Percentiles rank a stretch among this genome's conserved stretches.
These are phyloP conservation scores for Saimiri boliviensis DNA, from an alignment of 2,113 vertebrate genomes.

Conservation along the genomic window DNA sequence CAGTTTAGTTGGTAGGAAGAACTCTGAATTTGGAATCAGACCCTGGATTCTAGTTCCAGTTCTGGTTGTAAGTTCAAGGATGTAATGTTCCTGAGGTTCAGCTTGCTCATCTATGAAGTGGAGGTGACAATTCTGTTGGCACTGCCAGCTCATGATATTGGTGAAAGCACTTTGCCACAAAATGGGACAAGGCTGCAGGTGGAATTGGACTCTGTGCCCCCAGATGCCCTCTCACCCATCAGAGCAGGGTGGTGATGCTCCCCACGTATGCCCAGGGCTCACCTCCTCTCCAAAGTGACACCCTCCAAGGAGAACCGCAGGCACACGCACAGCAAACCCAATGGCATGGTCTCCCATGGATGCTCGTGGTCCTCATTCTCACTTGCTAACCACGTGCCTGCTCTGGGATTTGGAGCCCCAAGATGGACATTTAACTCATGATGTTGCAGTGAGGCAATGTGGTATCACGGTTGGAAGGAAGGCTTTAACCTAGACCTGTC, in stretches of 20 bases:
- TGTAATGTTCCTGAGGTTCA: not conserved
- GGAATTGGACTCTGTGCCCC: not conserved
- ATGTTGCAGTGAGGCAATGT: not conserved
- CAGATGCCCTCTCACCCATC: not conserved
- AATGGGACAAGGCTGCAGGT: not conserved
- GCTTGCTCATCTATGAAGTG: not conserved
- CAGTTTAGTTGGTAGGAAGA: not conserved
- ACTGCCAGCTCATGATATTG: not conserved
- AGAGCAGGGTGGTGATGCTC: not conserved
- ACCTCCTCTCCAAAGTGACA: not conserved
- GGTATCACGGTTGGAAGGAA: accelerated
- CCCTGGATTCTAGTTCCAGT: not conserved
- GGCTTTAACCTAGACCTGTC: not conserved
- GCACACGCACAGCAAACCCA: not conserved
- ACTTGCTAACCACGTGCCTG: not conserved
- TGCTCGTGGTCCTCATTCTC: not conserved
- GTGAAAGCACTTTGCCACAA: not conserved
- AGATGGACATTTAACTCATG: not conserved
- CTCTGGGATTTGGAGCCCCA: not conserved
- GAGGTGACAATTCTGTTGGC: not conserved
- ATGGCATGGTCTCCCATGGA: not conserved
- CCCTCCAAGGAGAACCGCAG: not conserved
- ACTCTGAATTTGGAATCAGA: not conserved
- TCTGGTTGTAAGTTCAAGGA: not conserved
- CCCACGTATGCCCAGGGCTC: not conserved